phyloP scores from a whole-genome alignment of 2,113 vertebrate species.

The Mirounga angustirostris region DNA sequence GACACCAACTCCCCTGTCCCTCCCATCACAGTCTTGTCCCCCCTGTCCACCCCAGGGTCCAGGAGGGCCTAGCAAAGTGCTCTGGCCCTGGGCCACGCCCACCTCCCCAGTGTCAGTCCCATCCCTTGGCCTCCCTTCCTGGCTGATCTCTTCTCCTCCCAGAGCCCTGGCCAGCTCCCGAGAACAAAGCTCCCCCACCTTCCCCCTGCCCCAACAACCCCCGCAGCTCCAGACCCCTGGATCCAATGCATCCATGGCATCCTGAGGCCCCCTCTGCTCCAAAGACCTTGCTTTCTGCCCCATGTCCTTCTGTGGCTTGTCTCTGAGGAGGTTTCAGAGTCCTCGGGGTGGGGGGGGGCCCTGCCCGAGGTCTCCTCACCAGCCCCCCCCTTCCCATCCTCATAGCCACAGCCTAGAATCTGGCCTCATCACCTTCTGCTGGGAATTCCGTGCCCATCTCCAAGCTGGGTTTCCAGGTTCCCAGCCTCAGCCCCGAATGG shows the following conservation, averaged over 20 bases:
- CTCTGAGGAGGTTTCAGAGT: not conserved
- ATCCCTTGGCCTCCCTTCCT: not conserved
- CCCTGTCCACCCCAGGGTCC: not conserved
- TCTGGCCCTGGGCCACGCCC: not conserved
- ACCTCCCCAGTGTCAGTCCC: no score
- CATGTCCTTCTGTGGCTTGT: not conserved
- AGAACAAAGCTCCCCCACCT: not conserved
- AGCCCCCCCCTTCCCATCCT: not conserved
- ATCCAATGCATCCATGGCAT: not conserved
- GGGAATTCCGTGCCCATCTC: not conserved
- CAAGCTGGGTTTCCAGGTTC: not conserved
- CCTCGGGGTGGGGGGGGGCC: fast-evolving
- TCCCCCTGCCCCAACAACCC: fast-evolving
- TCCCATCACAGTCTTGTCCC: not conserved
- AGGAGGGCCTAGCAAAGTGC: not conserved
- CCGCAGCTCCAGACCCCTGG: not conserved
- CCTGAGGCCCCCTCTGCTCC: not conserved
- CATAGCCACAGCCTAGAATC: not conserved
- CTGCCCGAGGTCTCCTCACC: not conserved
- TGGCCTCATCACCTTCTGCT: no score
- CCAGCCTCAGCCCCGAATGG: not conserved
- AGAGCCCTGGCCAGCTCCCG: not conserved
- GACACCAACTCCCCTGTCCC: not conserved
- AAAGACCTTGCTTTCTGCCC: not conserved
- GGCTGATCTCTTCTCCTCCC: not conserved